phyloP scores from a whole-genome alignment of 2,888 invertebrate genomes.

The Yponomeuta cagnagella region DNA sequence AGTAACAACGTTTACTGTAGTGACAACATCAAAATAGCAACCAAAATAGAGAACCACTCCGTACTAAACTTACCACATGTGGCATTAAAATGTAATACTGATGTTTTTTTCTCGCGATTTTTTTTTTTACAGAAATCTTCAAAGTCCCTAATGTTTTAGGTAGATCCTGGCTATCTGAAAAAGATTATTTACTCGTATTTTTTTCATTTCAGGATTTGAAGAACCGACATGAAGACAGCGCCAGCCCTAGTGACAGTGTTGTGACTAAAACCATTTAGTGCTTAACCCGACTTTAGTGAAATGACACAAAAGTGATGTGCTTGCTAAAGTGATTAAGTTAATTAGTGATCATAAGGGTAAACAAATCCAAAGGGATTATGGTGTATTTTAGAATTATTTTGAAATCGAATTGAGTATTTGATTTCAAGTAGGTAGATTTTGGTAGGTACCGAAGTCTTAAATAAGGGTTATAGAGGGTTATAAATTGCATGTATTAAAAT shows the following conservation, averaged over 20 bases:
- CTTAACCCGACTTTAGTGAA: slow-evolving; percentile 64
- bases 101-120: too few species aligned
- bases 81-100: too few species aligned
- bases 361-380: slow-evolving; percentile 20
- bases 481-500: not conserved
- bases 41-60: too few species aligned
- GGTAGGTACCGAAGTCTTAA: not conserved
- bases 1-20: too few species aligned
- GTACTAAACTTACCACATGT: too few species aligned
- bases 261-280: slow-evolving; percentile 74
- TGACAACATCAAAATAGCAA: too few species aligned
- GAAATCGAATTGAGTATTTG: too few species aligned
- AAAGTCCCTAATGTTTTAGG: too few species aligned
- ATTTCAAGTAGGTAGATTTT: slow-evolving; percentile 3
- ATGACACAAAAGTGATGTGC: slow-evolving; percentile 30
- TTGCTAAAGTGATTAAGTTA: slow-evolving; percentile 14
- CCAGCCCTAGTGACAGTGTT: slow-evolving; percentile 67
- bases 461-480: not conserved
- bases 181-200: slow-evolving; percentile 16
- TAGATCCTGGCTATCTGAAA: not conserved
- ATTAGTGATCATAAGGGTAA: slow-evolving; percentile 11
- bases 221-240: slow-evolving; percentile 55
- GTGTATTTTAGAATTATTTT: slow-evolving; percentile 20
- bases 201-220: slow-evolving; percentile 57
- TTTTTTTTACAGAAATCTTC: too few species aligned